Evolutionary conservation across 1,140 invertebrate genomes (phyloP), one percentile per base, ranked within the genome.

Genomic region (Caligus rogercresseyi): DNA sequence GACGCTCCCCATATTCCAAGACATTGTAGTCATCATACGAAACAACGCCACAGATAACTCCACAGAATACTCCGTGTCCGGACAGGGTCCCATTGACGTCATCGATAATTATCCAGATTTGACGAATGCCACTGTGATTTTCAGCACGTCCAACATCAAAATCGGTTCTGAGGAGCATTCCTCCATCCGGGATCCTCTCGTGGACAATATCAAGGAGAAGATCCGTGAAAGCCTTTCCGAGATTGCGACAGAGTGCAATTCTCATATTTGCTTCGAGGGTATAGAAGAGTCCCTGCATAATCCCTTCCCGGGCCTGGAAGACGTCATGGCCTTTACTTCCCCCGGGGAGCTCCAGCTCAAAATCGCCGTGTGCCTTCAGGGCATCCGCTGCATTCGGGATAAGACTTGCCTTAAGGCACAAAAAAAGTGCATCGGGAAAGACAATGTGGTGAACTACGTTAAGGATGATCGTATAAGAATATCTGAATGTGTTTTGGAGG

Each of bases 1-100:
- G 25, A 61, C 58, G 3, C 58, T 61, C 3, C 58, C 58, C 25
- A 61, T 61, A 25, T 61, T 61, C 31, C 58, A 61, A 26, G 58
- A 61, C 13, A n/a, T 58, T 26, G 31, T 43, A 7, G 20, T 58
- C 20, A 20, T 58, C 7, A 15, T 58, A 13, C 4, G 11, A 25
- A 20, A 26, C 25, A n/a, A 20, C 20, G 19, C 7, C 7, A 54
- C 13, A 16, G 21, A 23, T 23, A 54, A 54, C 16, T 16, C 53
- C 13, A 54, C 53, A 54, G 53, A 54, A 54, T 23, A 54, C 16
- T 43, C 31, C 7, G 31, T 43, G 7, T 43, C 31, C 31, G 31
- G 31, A 11, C 31, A 43, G n/a, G 31, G 31, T n/a, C 31, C 31
- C n/a, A 43, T 43, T 43, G 31, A 43, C n/a, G 31, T 43, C 7